Evolutionary conservation across 2,797 vertebrate species (phyloP).

Genomic region (Phataginus tetradactyla): DNA sequence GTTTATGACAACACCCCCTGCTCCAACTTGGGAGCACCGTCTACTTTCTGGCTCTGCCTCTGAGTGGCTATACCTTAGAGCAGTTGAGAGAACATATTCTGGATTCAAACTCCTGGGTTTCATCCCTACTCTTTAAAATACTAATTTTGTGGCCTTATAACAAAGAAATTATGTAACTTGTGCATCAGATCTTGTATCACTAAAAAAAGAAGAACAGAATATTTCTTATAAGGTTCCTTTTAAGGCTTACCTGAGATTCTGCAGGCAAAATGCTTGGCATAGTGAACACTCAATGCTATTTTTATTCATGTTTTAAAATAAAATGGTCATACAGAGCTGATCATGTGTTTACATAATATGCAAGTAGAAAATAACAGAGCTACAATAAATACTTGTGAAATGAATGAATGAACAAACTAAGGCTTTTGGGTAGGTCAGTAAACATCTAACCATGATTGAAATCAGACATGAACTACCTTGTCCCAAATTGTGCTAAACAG

Average conservation of each 20-base stretch:
- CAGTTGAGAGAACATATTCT: neutral
- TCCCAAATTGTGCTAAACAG: no score
- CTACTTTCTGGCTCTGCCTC: neutral
- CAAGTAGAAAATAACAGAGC: neutral
- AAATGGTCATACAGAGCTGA: neutral
- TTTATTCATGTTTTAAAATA: neutral
- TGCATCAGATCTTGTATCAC: neutral
- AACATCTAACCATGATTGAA: neutral
- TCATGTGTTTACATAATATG: neutral
- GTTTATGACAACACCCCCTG: neutral
- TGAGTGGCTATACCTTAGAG: neutral
- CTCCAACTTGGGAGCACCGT: neutral
- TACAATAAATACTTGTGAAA: neutral
- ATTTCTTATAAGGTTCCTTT: neutral
- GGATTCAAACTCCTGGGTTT: neutral
- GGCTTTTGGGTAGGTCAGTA: neutral
- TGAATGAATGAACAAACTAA: neutral
- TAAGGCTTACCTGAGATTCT: neutral
- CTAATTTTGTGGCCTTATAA: neutral
- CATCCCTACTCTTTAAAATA: conserved; percentile 17
- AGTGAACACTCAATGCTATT: neutral
- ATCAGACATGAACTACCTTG: neutral
- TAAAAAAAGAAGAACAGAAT: neutral
- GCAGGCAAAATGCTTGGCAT: neutral
- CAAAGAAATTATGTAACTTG: no score